Conservation (phyloP, 2,113 vertebrate genomes). For the Eurypyga helias region DNA sequence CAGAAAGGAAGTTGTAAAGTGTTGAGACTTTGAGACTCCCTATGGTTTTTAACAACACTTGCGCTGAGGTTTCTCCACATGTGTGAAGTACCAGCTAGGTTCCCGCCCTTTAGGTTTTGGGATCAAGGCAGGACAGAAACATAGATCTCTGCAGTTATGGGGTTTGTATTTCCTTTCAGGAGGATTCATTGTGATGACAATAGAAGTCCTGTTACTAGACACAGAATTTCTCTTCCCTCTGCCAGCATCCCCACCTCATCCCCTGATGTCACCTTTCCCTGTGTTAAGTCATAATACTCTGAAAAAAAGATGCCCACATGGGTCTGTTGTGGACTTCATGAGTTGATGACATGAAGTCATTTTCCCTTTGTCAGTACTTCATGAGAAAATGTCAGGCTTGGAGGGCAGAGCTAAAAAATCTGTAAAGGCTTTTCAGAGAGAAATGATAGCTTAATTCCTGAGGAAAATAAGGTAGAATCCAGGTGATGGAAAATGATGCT, state of each 20-base stretch:
- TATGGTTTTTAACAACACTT: background rate
- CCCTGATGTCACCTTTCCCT: background rate
- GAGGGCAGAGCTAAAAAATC: background rate
- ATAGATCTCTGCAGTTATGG: background rate
- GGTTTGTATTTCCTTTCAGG: background rate
- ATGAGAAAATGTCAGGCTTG: background rate
- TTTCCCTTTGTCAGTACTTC: background rate
- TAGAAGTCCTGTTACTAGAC: background rate
- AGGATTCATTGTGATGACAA: background rate
- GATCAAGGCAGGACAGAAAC: background rate
- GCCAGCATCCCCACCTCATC: background rate
- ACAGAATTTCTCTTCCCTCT: background rate
- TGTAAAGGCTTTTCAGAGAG: background rate
- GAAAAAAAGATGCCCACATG: background rate
- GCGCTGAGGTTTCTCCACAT: background rate
- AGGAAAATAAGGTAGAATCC: background rate
- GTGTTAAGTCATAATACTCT: background rate
- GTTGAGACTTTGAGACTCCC: background rate
- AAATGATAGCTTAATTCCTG: background rate
- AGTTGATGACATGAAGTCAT: background rate
- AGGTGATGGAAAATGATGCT: background rate
- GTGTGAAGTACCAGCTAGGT: background rate
- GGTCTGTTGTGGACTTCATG: background rate
- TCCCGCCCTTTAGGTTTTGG: background rate
- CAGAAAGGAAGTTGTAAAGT: background rate